Evolutionary conservation across 1,140 invertebrate species (phyloP).

Genomic region (Dreissena rostriformis): DNA sequence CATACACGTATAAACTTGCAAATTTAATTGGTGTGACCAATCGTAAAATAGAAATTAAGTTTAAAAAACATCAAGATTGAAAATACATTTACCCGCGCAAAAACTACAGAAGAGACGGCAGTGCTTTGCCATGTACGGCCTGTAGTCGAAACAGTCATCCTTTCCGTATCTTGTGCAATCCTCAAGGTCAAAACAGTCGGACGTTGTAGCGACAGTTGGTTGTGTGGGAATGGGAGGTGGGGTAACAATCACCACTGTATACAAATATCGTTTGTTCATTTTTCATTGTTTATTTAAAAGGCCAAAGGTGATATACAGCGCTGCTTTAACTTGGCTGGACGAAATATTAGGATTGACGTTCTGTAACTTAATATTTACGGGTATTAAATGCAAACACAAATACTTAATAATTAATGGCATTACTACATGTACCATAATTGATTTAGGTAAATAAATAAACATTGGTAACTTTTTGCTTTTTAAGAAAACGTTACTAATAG

Average conservation of each 20-base stretch:
- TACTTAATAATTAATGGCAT: neutral
- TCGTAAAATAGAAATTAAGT: neutral
- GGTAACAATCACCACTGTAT: neutral
- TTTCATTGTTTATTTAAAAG: neutral
- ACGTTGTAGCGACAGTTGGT: neutral
- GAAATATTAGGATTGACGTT: neutral
- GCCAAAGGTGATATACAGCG: neutral
- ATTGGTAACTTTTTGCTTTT: neutral
- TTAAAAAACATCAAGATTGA: neutral
- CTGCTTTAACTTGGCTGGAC: neutral
- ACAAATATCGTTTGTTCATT: neutral
- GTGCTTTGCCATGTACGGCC: constrained; percentile 25
- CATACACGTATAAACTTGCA: neutral
- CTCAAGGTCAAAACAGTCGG: neutral
- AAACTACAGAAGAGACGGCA: constrained; percentile 21
- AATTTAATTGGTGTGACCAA: neutral
- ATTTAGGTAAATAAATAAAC: neutral
- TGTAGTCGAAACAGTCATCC: constrained; percentile 40
- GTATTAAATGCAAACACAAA: neutral
- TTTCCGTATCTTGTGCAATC: constrained; percentile 33
- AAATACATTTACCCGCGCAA: constrained; percentile 16
- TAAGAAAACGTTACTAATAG: neutral
- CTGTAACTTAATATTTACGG: neutral
- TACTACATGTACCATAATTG: neutral
- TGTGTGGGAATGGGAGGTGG: neutral